Evolutionary conservation across 2,797 vertebrate species (phyloP).

Genomic region (Brachymystax lenok): DNA sequence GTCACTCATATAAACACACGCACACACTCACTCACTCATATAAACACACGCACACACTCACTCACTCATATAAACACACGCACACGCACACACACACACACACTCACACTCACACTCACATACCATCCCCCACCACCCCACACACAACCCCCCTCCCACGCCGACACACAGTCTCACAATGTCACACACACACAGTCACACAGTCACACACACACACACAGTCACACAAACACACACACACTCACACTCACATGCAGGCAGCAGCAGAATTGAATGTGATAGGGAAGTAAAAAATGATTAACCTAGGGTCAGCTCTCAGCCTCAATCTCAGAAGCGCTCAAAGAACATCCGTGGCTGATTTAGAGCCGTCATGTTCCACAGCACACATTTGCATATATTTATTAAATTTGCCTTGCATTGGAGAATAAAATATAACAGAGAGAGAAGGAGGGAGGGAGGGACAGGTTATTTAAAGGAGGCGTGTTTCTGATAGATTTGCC

Average conservation of each 20-base stretch:
- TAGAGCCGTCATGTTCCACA: constrained; percentile 84
- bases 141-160: constrained; percentile 1
- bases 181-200: neutral
- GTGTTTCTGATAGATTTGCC: constrained; percentile 71
- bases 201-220: neutral
- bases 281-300: constrained; percentile 88
- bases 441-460: constrained; percentile 41
- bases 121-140: neutral
- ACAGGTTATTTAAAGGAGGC: constrained; percentile 76
- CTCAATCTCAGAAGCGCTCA: constrained; percentile 82
- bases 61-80: neutral
- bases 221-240: constrained; percentile 15
- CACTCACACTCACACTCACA: neutral
- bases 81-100: neutral
- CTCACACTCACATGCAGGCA: constrained; percentile 13
- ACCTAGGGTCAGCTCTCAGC: constrained; percentile 85
- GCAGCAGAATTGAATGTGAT: constrained; percentile 82
- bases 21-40: neutral
- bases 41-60: no score
- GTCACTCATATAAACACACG: constrained; percentile 23
- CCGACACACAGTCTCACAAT: neutral
- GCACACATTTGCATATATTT: constrained; percentile 88
- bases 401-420: constrained; percentile 82
- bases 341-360: constrained; percentile 84
- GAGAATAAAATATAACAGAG: constrained; percentile 80